Conservation (phyloP, 2,797 vertebrate genomes). For the Ataeniobius toweri region DNA sequence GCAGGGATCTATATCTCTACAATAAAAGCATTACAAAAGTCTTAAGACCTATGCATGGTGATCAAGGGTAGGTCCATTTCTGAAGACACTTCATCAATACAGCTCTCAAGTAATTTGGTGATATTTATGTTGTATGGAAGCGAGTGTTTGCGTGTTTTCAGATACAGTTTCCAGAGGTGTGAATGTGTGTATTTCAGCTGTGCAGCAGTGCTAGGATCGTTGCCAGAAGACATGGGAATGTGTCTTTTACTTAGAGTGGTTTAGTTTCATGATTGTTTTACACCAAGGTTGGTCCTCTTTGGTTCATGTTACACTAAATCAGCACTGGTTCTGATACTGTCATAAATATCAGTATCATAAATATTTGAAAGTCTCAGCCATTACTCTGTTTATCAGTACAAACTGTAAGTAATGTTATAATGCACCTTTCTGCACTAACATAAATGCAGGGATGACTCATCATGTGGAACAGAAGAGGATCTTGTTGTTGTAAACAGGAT, state of each 20-base stretch:
- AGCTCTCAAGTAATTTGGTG: conserved; percentile 51
- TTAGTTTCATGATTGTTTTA: not conserved
- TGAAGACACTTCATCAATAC: conserved; percentile 46
- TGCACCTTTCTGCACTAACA: not conserved
- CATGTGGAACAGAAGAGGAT: not conserved
- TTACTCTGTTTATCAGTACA: not conserved
- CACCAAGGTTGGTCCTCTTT: not conserved
- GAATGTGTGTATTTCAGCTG: conserved; percentile 1
- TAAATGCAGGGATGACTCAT: not conserved
- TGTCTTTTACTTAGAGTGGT: not conserved
- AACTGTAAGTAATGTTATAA: not conserved
- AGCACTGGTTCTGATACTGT: no score
- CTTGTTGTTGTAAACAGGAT: not conserved
- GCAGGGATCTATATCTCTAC: not conserved
- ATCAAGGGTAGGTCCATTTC: conserved; percentile 44
- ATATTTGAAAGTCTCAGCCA: not conserved
- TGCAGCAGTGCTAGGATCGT: conserved; percentile 22
- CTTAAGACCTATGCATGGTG: conserved; percentile 18
- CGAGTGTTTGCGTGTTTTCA: conserved; percentile 10
- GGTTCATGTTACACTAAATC: not conserved
- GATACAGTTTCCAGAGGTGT: conserved; percentile 8
- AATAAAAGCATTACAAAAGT: not conserved
- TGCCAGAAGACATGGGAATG: conserved; percentile 16
- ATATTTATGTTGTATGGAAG: conserved; percentile 10
- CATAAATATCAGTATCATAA: not conserved